Conservation (phyloP, 1,140 invertebrate genomes). For the Neodiprion pinetum region DNA sequence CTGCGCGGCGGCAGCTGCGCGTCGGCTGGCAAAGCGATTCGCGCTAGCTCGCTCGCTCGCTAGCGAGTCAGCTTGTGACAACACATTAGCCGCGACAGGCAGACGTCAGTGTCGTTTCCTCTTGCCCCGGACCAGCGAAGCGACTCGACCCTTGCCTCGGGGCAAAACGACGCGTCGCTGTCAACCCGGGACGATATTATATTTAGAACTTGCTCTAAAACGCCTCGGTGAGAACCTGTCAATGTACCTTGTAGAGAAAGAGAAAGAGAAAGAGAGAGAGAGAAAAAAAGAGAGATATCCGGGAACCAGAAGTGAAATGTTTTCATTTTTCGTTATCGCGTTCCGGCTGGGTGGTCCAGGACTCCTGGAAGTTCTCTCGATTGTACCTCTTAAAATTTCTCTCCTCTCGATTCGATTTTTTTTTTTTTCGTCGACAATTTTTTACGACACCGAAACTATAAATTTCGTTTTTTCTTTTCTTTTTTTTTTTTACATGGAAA, state of each 20-base stretch:
- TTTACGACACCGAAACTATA: too few species aligned
- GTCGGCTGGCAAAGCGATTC: neutral
- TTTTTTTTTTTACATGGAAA: too few species aligned
- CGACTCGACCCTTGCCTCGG: constrained; percentile 18
- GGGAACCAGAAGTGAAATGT: too few species aligned
- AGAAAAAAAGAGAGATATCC: too few species aligned
- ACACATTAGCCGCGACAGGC: constrained; percentile 46
- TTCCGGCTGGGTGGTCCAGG: neutral
- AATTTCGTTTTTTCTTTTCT: too few species aligned
- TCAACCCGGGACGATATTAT: constrained; percentile 40
- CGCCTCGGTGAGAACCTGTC: constrained; percentile 24
- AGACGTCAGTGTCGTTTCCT: constrained; percentile 25
- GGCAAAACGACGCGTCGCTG: constrained; percentile 34
- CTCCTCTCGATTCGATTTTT: too few species aligned
- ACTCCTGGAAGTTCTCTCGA: too few species aligned
- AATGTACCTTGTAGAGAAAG: constrained; percentile 5
- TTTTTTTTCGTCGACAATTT: too few species aligned
- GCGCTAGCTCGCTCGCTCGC: neutral
- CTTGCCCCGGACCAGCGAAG: constrained; percentile 19
- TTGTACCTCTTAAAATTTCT: too few species aligned
- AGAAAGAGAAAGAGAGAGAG: neutral
- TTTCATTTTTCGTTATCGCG: neutral
- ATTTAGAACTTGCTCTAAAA: constrained; percentile 40
- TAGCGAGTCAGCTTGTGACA: constrained; percentile 33
- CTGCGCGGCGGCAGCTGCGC: neutral